Evolutionary conservation across 2,888 invertebrate genomes (phyloP).

Genomic region (Drosophila acutilabella): DNA sequence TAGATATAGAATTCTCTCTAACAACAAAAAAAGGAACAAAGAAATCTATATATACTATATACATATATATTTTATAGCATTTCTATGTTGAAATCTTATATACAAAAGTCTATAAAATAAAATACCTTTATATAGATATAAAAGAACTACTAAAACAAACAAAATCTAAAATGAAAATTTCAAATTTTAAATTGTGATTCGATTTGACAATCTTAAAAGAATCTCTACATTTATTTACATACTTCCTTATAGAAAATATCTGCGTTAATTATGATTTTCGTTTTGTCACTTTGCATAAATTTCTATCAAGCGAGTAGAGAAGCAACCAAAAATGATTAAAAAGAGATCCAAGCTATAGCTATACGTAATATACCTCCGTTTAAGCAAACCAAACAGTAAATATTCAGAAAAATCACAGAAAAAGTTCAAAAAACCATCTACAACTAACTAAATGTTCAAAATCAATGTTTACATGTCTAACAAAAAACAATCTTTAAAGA

Average conservation of each 20-base stretch:
- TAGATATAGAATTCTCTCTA: conserved; percentile 38
- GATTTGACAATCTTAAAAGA: conserved; percentile 84
- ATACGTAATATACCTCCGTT: conserved; percentile 61
- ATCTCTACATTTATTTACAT: conserved; percentile 49
- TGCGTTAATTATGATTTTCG: conserved; percentile 7
- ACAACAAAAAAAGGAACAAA: neutral
- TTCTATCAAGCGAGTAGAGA: conserved; percentile 22
- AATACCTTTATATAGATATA: conserved; percentile 27
- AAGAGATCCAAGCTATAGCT: conserved; percentile 41
- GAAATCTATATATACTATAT: conserved; percentile 21
- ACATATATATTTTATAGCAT: conserved; percentile 59
- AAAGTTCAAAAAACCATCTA: conserved; percentile 52
- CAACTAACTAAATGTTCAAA: conserved; percentile 59
- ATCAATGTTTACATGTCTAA: conserved; percentile 69
- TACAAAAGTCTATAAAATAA: conserved; percentile 24
- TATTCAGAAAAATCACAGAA: conserved; percentile 24
- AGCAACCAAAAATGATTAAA: conserved; percentile 2
- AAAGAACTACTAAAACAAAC: conserved; percentile 20
- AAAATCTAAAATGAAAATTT: conserved; percentile 49
- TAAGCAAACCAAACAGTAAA: conserved; percentile 32
- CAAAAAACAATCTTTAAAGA: conserved; percentile 62
- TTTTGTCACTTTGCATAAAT: conserved; percentile 74
- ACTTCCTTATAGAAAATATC: conserved; percentile 11
- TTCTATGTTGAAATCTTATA: conserved; percentile 48
- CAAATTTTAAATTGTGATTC: conserved; percentile 84